A percentile compares a stretch with the other conserved stretches of the same genome.
Conservation (phyloP, 2,888 invertebrate genomes). For the Caenorhabditis drosophilae region DNA sequence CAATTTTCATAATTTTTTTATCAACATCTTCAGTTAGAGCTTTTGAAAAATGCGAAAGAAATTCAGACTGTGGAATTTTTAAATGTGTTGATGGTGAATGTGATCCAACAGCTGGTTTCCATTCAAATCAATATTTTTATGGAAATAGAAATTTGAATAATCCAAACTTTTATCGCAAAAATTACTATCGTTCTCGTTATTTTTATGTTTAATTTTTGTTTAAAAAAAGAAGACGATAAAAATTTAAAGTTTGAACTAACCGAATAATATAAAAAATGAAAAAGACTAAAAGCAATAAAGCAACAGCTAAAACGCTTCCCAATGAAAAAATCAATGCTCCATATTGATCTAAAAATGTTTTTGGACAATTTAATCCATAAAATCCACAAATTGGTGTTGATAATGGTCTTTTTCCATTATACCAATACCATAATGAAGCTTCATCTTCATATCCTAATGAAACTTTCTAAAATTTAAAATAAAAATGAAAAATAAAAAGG, state of each 20-base stretch:
- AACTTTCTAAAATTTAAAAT: constrained; percentile 18
- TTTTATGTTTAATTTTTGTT: too few species aligned
- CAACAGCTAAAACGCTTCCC: constrained; percentile 20
- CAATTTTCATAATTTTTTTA: too few species aligned
- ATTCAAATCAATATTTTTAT: too few species aligned
- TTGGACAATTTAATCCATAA: constrained; percentile 33
- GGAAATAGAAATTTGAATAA: constrained; percentile 15
- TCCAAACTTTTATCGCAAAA: too few species aligned
- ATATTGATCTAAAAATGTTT: constrained; percentile 44
- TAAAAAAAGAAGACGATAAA: not conserved
- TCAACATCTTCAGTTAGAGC: too few species aligned
- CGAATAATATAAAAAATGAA: not conserved
- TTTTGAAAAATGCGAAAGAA: too few species aligned
- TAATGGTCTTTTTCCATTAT: constrained; percentile 30
- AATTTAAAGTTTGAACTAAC: too few species aligned
- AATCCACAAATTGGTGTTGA: constrained; percentile 45
- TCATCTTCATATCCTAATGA: constrained; percentile 17
- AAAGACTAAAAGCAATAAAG: constrained; percentile 3
- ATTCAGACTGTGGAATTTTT: too few species aligned
- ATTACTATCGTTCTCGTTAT: too few species aligned
- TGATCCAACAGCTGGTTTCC: too few species aligned
- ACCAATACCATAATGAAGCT: constrained; percentile 25
- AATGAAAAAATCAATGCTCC: constrained; percentile 34
- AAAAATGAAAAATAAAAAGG: not conserved
- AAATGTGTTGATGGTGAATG: too few species aligned